Conservation (phyloP, 1,140 invertebrate genomes). For the Eumaeus atala region DNA sequence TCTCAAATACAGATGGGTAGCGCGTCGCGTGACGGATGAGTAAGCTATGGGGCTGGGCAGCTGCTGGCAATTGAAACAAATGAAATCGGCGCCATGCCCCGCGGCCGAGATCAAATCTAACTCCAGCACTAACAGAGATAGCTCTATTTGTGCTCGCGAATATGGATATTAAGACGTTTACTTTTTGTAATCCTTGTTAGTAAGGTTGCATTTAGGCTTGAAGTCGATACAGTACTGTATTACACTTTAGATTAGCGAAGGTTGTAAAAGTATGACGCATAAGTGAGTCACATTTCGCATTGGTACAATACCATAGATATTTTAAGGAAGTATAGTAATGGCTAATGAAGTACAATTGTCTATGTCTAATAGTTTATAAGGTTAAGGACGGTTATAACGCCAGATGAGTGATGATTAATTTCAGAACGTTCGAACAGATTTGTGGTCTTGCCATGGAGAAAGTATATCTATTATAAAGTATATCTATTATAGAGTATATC, state of each 20-base stretch:
- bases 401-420: too few relatives aligned
- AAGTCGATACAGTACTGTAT: not conserved
- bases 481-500: too few relatives aligned
- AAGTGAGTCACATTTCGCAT: not conserved
- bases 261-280: not conserved
- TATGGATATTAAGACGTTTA: not conserved
- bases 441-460: too few relatives aligned
- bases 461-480: too few relatives aligned
- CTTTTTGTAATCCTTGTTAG: not conserved
- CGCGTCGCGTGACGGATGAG: slow-evolving; percentile 21
- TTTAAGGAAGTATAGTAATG: too few relatives aligned
- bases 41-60: slow-evolving; percentile 25
- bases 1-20: slow-evolving; percentile 20
- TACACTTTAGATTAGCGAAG: not conserved
- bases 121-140: slow-evolving; percentile 9
- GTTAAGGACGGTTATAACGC: too few relatives aligned
- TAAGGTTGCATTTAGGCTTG: not conserved
- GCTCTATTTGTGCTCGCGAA: slow-evolving; percentile 10
- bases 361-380: too few relatives aligned
- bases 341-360: too few relatives aligned
- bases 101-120: slow-evolving; percentile 12
- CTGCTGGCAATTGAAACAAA: slow-evolving; percentile 29
- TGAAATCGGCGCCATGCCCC: slow-evolving; percentile 24
- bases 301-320: too few relatives aligned
- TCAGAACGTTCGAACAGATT: too few relatives aligned